Base-by-base conservation (phyloP, 2,113 vertebrate genomes). In the Antechinus stuartii region DNA sequence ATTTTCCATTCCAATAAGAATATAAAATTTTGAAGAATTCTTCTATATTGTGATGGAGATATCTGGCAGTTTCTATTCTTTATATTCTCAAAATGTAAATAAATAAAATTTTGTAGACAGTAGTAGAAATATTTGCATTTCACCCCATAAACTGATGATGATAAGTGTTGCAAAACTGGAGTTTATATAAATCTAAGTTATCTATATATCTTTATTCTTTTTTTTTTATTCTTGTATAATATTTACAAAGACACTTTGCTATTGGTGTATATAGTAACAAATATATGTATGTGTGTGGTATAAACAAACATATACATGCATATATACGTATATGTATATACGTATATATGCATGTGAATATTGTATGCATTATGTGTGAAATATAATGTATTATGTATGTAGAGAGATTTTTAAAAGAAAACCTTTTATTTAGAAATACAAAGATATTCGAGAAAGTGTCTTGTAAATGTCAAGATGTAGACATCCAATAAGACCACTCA, bases 391-490 rank as follows among this genome's bases (percentile, higher is more conserved):
- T 52, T 52, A 91, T 27, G 3, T 93, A 56, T 9, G 68, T 0
- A 93, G 47, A 54, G 95, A 95, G 54, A 12, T 50, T 3, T 95
- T 61, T 84, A 52, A 95, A 92, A 3, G 0, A 0, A 3, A 57
- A 93, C 30, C 90, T 61, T 89, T 61, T 94, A 96, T 91, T 95
- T 93, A 95, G 91, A 68, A 96, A 94, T 46, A 0, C 1, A 91
- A 0, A 97, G 91, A 12, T 24, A 50, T 95, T 98, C 93, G 61
- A 94, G 91, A 96, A 61, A 54, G 30, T 96, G 8, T 91, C 46
- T 7, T 94, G 14, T 92, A 94, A 96, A 97, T 96, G 12, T 61
- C 84, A 97, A 95, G 94, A 1, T 5, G 96, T 91, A 94, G 6
- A 16, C 54, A 94, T 47, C 54, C 89, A 35, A 19, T 76, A 54